These are phyloP conservation scores for Chloropsis hardwickii DNA, from an alignment of 2,113 vertebrate species.

Conservation along the genomic window DNA sequence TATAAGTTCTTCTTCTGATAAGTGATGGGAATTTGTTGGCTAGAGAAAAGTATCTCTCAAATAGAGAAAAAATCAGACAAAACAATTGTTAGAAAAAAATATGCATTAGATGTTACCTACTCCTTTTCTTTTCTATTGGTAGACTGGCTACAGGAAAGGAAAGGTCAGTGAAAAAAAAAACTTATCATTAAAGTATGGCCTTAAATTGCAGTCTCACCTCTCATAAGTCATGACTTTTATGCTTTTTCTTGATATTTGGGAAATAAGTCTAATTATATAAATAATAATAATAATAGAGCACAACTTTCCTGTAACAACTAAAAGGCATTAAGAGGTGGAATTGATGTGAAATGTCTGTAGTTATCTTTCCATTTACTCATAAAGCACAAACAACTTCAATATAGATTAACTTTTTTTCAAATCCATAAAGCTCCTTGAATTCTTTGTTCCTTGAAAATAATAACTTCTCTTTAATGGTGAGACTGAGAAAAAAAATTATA, in stretches of 20 bases:
- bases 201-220: background rate
- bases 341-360: background rate
- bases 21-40: background rate
- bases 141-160: background rate
- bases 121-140: background rate
- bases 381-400: background rate
- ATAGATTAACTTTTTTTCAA: background rate
- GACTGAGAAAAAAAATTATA: background rate
- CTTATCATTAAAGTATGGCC: background rate
- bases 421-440: background rate
- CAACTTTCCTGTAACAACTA: background rate
- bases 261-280: background rate
- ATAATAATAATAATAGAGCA: background rate
- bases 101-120: background rate
- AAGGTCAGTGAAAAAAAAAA: background rate
- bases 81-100: fast-evolving
- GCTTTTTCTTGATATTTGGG: background rate
- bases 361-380: background rate
- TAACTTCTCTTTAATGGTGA: background rate
- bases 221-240: background rate
- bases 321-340: background rate
- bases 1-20: background rate
- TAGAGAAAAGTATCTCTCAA: background rate
- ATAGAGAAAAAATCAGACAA: background rate
- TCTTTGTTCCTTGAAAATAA: background rate